phyloP scores from a whole-genome alignment of 2,113 vertebrate species.

The Cochlearius cochlearius region DNA sequence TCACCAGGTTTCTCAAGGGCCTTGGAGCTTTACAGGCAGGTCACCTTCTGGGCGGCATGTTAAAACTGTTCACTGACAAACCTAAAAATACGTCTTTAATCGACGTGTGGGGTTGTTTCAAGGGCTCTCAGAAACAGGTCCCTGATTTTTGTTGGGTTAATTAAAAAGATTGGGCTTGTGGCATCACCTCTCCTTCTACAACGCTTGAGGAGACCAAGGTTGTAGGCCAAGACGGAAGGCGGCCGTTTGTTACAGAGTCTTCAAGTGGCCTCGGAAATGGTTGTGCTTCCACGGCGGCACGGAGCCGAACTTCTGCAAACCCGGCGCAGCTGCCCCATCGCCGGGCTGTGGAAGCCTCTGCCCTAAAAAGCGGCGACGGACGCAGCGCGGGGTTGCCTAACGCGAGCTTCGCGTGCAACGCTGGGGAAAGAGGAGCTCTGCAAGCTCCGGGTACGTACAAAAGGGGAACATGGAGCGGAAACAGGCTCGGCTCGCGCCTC shows the following conservation, averaged over 20 bases:
- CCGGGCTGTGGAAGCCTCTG: background rate
- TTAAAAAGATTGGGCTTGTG: too few relatives aligned
- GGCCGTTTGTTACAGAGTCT: too few relatives aligned
- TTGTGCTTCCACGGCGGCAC: background rate
- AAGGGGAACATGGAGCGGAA: background rate
- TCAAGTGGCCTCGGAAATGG: background rate
- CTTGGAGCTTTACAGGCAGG: fast-evolving
- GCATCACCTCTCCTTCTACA: background rate
- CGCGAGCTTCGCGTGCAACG: fast-evolving
- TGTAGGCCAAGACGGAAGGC: background rate
- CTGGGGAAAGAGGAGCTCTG: background rate
- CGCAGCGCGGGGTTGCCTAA: fast-evolving
- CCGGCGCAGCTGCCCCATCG: fast-evolving
- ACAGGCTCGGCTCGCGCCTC: background rate
- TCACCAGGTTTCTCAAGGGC: background rate
- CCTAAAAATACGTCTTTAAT: background rate
- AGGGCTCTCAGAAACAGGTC: background rate
- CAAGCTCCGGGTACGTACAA: background rate
- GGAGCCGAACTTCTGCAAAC: background rate
- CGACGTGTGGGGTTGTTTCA: fast-evolving
- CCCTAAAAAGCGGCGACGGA: background rate
- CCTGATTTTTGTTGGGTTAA: background rate
- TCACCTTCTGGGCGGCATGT: fast-evolving
- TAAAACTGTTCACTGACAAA: background rate
- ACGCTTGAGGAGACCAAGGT: background rate